Evolutionary conservation across 2,888 invertebrate genomes (phyloP), one percentile per base, ranked within the genome.

Genomic region (Trichacis sp.): DNA sequence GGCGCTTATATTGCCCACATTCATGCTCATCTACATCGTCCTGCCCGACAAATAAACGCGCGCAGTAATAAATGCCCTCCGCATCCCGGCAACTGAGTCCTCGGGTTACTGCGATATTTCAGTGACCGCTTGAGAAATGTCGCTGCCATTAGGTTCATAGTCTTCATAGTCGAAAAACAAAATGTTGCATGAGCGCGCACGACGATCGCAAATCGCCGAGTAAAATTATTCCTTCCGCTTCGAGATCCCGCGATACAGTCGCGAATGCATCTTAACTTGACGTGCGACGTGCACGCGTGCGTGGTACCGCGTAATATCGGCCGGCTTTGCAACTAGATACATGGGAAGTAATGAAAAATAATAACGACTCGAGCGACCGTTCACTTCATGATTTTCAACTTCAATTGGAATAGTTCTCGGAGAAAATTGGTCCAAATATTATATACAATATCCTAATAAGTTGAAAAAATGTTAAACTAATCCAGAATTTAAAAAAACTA

Each of bases 81-180:
- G 54, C 20, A 38, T 19, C 40, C 15, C 45, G 43, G 43, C 45
- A 46, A 46, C 38, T 18, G 24, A 45, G 51, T 29, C 46, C 17
- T 15, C 51, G 51, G 40, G 52, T 59, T 47, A 12, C 47, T 29
- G 43, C 47, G 18, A 48, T 59, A 59, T 59, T 52, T 52, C 46
- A 52, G 33, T 46, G 57, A 57, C 51, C 29, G 24, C 12, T 24
- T 59, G 59, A 52, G 47, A 59, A 52, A 59, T 51, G 42, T 59
- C 29, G 33, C 15, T 17, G 52, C 52, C n/a, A 36, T 5, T 9
- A 45, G n/a, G n/a, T 12, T 19, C 45, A 18, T 19, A 45, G 45
- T 45, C 45, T 19, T 45, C 45, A 19, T 47, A 29, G 47, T 29
- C 18, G 15, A 17, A 51, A n/a, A 51, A 40, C 9, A 18, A 45